Evolutionary conservation across 2,888 invertebrate genomes (phyloP).

Genomic region (Myopa tessellatipennis): DNA sequence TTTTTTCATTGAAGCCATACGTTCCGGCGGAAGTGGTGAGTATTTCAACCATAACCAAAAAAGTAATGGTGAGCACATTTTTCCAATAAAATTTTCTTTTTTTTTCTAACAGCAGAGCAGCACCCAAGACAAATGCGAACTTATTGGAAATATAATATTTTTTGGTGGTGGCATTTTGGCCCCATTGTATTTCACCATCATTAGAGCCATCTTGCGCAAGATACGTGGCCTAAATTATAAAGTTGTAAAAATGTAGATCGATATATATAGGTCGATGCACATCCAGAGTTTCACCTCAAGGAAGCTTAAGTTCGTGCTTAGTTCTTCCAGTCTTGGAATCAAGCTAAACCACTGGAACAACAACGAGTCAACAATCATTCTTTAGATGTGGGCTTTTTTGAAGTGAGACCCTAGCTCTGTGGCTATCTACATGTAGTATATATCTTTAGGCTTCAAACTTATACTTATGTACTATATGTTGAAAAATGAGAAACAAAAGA

Average conservation of each 20-base stretch:
- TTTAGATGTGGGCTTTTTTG: too few species aligned
- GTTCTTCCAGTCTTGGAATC: too few species aligned
- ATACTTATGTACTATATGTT: too few species aligned
- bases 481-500: too few species aligned
- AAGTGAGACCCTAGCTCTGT: too few species aligned
- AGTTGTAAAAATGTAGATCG: slow-evolving; percentile 39
- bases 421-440: too few species aligned
- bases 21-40: slow-evolving; percentile 41
- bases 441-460: too few species aligned
- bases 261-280: neutral
- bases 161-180: slow-evolving; percentile 55
- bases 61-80: neutral
- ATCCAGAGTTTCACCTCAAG: neutral
- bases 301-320: neutral
- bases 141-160: slow-evolving; percentile 53
- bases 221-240: slow-evolving; percentile 49
- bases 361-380: too few species aligned
- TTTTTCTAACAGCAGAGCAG: neutral
- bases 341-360: too few species aligned
- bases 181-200: slow-evolving; percentile 57
- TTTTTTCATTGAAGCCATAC: slow-evolving; percentile 1
- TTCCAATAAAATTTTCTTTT: neutral
- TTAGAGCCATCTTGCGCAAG: slow-evolving; percentile 52
- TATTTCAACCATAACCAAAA: neutral
- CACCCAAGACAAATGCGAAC: slow-evolving; percentile 23